A percentile compares a stretch with the other conserved stretches of the same genome.
These are phyloP conservation scores for Myopa tessellatipennis DNA, from an alignment of 2,888 invertebrate species.

Conservation along the genomic window DNA sequence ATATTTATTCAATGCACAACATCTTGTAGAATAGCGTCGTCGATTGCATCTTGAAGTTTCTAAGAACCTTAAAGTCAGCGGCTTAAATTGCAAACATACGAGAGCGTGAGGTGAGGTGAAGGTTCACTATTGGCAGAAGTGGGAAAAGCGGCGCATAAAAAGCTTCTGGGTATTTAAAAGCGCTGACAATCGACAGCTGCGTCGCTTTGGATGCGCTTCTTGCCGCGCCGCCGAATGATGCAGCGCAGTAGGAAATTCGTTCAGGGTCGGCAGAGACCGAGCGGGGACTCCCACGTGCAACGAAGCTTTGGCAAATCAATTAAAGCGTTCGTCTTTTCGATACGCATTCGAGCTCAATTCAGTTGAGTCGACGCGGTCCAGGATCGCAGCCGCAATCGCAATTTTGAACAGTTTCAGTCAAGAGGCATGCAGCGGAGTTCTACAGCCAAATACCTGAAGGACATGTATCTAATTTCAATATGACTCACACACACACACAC, in stretches of 20 bases:
- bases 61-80: constrained; percentile 14
- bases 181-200: constrained; percentile 39
- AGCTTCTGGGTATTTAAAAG: constrained; percentile 49
- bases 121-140: background rate
- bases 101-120: background rate
- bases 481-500: no score
- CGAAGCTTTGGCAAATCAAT: constrained; percentile 29
- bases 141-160: constrained; percentile 41
- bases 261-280: background rate
- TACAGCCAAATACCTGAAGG: constrained; percentile 44
- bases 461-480: constrained; percentile 53
- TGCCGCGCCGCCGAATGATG: background rate
- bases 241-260: background rate
- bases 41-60: constrained; percentile 13
- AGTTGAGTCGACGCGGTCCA: background rate
- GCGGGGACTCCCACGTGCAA: background rate
- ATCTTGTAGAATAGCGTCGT: background rate
- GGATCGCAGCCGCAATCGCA: background rate
- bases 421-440: constrained; percentile 28
- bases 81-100: background rate
- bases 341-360: constrained; percentile 2
- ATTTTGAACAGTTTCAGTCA: constrained; percentile 8
- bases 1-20: background rate
- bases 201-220: constrained; percentile 25
- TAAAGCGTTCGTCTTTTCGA: constrained; percentile 33